phyloP scores from a whole-genome alignment of 1,140 invertebrate species.

The Mercenaria mercenaria region DNA sequence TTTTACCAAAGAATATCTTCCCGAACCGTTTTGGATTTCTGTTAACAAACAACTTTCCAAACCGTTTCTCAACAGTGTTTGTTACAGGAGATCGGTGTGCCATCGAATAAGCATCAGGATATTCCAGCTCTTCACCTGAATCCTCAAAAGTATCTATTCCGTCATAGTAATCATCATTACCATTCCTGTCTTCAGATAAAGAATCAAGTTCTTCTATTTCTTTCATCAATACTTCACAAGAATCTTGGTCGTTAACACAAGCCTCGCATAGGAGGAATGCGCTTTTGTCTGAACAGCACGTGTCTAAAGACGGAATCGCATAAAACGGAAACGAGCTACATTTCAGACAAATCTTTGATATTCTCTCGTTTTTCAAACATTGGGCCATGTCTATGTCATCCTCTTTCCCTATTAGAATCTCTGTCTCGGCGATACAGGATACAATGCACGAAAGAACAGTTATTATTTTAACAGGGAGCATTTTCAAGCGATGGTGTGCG shows the following conservation, averaged over 20 bases:
- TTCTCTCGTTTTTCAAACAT: background rate
- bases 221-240: background rate
- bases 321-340: slow-evolving; percentile 10
- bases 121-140: background rate
- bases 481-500: background rate
- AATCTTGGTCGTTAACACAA: slow-evolving; percentile 26
- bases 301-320: background rate
- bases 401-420: background rate
- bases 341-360: background rate
- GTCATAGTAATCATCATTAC: background rate
- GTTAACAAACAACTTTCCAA: slow-evolving; percentile 26
- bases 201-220: slow-evolving; percentile 8
- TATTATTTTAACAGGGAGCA: background rate
- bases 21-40: background rate
- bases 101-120: background rate
- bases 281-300: background rate
- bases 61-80: background rate
- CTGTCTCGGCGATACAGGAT: background rate
- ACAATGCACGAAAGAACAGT: background rate
- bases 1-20: background rate
- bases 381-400: background rate
- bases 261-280: slow-evolving; percentile 2
- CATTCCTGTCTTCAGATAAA: background rate
- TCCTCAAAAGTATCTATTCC: background rate
- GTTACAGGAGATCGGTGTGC: too few species aligned